phyloP scores from a whole-genome alignment of 2,113 vertebrate genomes.

The Eretmochelys imbricata region DNA sequence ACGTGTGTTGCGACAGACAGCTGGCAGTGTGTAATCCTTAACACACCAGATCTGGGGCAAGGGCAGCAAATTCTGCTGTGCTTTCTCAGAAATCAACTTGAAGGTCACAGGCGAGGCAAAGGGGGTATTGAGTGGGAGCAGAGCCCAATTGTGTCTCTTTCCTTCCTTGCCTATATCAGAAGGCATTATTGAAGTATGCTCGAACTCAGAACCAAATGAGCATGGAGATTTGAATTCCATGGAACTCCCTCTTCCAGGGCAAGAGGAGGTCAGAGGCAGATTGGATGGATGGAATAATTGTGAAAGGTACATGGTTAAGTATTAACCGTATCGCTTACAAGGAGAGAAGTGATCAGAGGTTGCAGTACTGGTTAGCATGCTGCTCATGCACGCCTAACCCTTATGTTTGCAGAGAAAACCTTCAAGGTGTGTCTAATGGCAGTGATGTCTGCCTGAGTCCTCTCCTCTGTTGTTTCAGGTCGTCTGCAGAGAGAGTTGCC shows the following conservation, averaged over 20 bases:
- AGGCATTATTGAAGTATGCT: not conserved
- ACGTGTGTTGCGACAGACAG: not conserved
- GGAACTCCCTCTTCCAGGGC: fast-evolving
- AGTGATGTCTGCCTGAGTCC: not conserved
- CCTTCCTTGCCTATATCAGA: not conserved
- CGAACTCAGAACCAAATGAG: not conserved
- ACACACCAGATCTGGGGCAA: not conserved
- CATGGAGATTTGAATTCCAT: not conserved
- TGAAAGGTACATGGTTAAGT: not conserved
- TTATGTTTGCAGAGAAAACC: not conserved
- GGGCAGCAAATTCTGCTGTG: not conserved
- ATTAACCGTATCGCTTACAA: not conserved
- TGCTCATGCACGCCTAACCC: not conserved
- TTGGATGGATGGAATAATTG: fast-evolving
- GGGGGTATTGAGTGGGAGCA: not conserved
- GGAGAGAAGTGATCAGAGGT: not conserved
- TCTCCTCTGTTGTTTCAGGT: too few species aligned
- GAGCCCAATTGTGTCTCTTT: not conserved
- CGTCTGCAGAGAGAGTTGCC: fast-evolving
- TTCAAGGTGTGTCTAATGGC: not conserved
- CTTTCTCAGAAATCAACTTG: not conserved
- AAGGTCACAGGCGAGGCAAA: fast-evolving
- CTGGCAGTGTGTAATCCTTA: not conserved
- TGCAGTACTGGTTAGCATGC: not conserved
- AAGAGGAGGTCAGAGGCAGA: not conserved